Conservation (phyloP, 2,888 invertebrate genomes). For the Schizaphis graminum region DNA sequence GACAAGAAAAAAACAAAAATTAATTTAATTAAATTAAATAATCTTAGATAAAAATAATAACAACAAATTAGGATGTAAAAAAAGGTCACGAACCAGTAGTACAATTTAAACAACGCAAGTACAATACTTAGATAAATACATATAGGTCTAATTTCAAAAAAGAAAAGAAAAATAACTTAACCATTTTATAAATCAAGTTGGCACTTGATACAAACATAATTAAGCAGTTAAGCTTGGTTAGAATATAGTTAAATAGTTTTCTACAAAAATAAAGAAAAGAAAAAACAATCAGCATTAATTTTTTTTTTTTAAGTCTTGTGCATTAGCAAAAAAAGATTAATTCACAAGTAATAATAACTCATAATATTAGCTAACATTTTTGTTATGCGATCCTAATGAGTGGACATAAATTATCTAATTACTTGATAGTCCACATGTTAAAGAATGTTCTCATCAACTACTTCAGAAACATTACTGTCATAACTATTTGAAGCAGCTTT, state of each 20-base stretch:
- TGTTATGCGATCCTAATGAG: slow-evolving; percentile 24
- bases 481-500: slow-evolving; percentile 27
- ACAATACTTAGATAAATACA: slow-evolving; percentile 55
- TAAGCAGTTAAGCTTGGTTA: slow-evolving; percentile 54
- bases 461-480: slow-evolving; percentile 23
- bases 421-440: not conserved
- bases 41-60: slow-evolving; percentile 53
- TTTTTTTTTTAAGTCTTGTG: slow-evolving; percentile 33
- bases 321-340: slow-evolving; percentile 12
- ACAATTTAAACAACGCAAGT: slow-evolving; percentile 49
- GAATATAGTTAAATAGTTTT: slow-evolving; percentile 36
- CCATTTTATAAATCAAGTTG: slow-evolving; percentile 34
- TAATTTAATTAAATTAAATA: slow-evolving; percentile 35
- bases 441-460: slow-evolving; percentile 20
- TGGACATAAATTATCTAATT: slow-evolving; percentile 37
- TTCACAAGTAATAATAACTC: slow-evolving; percentile 15
- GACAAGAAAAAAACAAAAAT: slow-evolving; percentile 35
- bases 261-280: not conserved
- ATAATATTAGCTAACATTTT: slow-evolving; percentile 38
- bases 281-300: slow-evolving; percentile 16
- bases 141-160: slow-evolving; percentile 29
- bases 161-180: slow-evolving; percentile 30
- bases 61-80: slow-evolving; percentile 46
- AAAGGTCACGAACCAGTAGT: slow-evolving; percentile 28
- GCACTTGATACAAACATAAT: slow-evolving; percentile 41